Base-by-base conservation (phyloP, 2,888 invertebrate genomes). In the Noctua pronuba region DNA sequence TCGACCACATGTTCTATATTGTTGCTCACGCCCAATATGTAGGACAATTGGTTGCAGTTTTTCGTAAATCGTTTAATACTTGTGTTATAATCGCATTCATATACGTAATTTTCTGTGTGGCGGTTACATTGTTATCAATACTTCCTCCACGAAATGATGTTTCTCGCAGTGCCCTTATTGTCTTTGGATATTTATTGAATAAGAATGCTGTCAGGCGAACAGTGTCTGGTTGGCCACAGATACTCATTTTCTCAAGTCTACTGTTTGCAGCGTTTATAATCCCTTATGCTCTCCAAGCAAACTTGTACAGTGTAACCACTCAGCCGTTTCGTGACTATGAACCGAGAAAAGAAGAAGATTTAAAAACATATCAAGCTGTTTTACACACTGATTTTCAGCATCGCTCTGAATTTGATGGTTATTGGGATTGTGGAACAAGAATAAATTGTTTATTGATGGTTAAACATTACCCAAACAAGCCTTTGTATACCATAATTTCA, bases 101-200 rank as follows among this genome's bases (percentile, higher is more conserved):
- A 7, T 88, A 92, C 49, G 49, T 90, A 35, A 66, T 88, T 31
- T 87, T 89, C 77, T 88, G 88, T 74, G 35, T 87, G 66, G 73
- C 84, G 13, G 84, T 88, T 13, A 80, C 84, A 46, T 18, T 73
- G 0, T 77, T 92, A n/a, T 77, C 80, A 38, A 71, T 91, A 75
- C 92, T 93, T 84, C 77, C 87, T 44, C 69, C 76, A 2, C 46
- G 49, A 13, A 85, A 73, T 38, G 90, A 91, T 79, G 21, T 80
- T 44, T 41, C 77, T 2, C 86, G 89, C 13, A 84, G 89, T 35
- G 62, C 89, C 35, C 72, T 92, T 35, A 80, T 89, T 11, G 83
- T 92, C 11, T 88, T 88, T 60, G 93, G 93, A 64, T 90, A 89
- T 65, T 89, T 92, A 75, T 76, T 91, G 13, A 90, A 89, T 81